Evolutionary conservation across 2,888 invertebrate genomes (phyloP), one percentile per base, ranked within the genome.

Genomic region (Nephrotoma guestfalica): DNA sequence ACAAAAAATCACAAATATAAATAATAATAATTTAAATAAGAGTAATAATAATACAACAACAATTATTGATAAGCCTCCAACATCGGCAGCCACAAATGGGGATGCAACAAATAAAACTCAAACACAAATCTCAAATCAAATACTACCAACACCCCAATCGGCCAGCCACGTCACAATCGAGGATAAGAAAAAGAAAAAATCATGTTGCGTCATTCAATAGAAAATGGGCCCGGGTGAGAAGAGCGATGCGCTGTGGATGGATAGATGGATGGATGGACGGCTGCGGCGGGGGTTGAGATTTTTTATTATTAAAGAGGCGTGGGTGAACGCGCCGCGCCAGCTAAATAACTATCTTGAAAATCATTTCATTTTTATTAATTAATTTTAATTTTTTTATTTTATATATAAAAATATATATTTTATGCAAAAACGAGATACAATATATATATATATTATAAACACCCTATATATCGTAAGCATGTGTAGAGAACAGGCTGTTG

Each of bases 101-200:
- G 88, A 88, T 89, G 87, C 91, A 91, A 88, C 88, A 88, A 86
- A 86, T 41, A 88, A 87, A 88, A 90, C 89, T 86, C 89, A 90
- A 89, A 90, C 91, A 88, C 91, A 92, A 89, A 90, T 92, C 88
- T 91, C 91, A 89, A 91, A 91, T 89, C 90, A 91, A 89, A 95
- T 95, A 89, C 94, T 95, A 87, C 95, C 95, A 89, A 95, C 96
- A 90, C 95, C 95, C 86, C 94, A 94, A 90, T 96, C 97, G 92
- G 96, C 97, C 88, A 97, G 97, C 92, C 97, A 96, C 92, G 96
- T 98, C 90, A 96, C 96, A 91, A 94, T 92, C 89, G 91, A 91
- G 87, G 91, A 97, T 91, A 97, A 97, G 94, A 97, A 97, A 94
- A 97, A 97, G 93, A 96, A 96, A 92, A 97, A 97, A 93, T 97